Percentiles rank a stretch among this genome's conserved stretches.
These are phyloP conservation scores for Antheraea mylitta DNA, from an alignment of 1,140 invertebrate genomes.

Conservation along the genomic window DNA sequence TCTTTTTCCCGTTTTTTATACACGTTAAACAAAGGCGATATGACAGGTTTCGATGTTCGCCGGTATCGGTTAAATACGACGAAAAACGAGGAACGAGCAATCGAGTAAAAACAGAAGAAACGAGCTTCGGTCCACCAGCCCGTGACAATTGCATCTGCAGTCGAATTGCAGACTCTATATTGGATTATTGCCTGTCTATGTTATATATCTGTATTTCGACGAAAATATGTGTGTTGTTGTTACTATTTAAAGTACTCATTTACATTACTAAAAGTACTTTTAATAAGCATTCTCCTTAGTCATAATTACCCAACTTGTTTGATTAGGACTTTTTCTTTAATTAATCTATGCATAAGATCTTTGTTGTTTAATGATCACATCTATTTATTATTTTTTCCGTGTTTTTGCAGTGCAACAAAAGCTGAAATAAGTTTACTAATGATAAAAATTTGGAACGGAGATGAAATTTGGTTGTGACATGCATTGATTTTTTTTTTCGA, in stretches of 20 bases:
- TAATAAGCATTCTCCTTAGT: no score
- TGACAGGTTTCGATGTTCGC: slow-evolving; percentile 66
- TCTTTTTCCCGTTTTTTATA: slow-evolving; percentile 56
- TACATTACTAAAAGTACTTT: neutral
- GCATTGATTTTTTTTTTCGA: no score
- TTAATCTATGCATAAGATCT: neutral
- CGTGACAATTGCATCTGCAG: slow-evolving; percentile 73
- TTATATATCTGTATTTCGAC: slow-evolving; percentile 38
- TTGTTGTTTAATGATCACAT: no score
- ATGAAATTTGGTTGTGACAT: no score
- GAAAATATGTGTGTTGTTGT: neutral
- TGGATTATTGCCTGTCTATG: slow-evolving; percentile 68
- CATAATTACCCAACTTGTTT: no score
- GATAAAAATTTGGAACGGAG: no score
- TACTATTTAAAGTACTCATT: no score
- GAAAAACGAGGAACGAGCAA: slow-evolving; percentile 65
- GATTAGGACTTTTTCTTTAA: neutral
- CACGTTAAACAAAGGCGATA: slow-evolving; percentile 70
- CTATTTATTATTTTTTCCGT: neutral
- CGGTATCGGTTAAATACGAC: slow-evolving; percentile 59
- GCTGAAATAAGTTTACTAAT: neutral
- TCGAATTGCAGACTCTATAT: slow-evolving; percentile 61
- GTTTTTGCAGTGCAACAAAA: neutral
- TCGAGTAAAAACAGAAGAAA: slow-evolving; percentile 68
- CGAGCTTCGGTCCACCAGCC: slow-evolving; percentile 46